A percentile compares a stretch with the other conserved stretches of the same genome.
Evolutionary conservation across 2,113 vertebrate genomes (phyloP).

Genomic region (Eulemur macaco): DNA sequence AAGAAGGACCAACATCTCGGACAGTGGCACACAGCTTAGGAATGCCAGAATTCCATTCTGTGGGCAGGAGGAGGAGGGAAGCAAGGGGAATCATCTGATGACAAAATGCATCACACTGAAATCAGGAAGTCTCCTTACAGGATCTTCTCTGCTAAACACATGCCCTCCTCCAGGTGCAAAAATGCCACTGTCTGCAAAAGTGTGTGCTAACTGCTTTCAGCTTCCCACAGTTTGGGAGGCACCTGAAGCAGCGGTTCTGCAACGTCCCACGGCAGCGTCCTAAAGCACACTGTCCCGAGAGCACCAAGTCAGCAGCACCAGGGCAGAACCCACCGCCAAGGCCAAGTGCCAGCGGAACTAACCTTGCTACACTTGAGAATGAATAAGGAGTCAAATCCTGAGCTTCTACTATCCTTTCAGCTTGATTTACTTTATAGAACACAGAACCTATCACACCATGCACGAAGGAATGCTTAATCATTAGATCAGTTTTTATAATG

Average conservation of each 20-base stretch:
- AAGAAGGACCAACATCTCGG: conserved; percentile 26
- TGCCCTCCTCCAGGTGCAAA: conserved; percentile 18
- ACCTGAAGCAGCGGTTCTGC: neutral
- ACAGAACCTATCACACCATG: neutral
- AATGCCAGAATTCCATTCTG: conserved; percentile 19
- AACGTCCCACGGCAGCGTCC: neutral
- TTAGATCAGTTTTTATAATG: neutral
- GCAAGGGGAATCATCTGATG: neutral
- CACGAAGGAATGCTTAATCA: neutral
- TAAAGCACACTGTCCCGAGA: neutral
- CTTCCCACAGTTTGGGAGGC: neutral
- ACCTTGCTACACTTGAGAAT: neutral
- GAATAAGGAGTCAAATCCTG: neutral
- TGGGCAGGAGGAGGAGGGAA: neutral
- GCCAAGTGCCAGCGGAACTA: neutral
- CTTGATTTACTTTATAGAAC: neutral
- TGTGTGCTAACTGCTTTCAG: neutral
- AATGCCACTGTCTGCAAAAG: neutral
- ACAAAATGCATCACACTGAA: conserved; percentile 12
- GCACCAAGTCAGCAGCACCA: neutral
- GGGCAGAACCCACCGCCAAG: neutral
- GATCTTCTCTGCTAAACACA: neutral
- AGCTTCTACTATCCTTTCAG: neutral
- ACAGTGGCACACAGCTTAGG: neutral
- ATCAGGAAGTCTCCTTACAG: neutral